Conservation (phyloP, 2,888 invertebrate genomes). For the Philereme vetulata region DNA sequence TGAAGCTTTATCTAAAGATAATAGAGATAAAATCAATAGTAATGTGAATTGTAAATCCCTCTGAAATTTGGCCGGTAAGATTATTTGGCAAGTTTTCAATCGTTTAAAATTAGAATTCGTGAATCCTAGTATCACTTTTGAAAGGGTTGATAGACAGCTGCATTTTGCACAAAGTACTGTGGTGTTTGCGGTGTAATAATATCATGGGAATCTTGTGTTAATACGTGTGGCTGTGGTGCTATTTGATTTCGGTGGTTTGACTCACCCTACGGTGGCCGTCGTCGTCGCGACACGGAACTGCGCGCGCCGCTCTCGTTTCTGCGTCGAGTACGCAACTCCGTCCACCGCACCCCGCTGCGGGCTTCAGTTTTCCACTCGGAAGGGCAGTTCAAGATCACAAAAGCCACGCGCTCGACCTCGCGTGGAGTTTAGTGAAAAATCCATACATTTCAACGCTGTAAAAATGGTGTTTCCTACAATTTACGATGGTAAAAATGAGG, state of each 20-base stretch:
- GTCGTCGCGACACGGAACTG: constrained; percentile 54
- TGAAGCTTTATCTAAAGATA: not conserved
- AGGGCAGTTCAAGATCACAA: constrained; percentile 84
- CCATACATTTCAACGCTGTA: constrained; percentile 50
- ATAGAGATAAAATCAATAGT: not conserved
- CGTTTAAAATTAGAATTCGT: constrained; percentile 62
- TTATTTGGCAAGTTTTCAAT: constrained; percentile 68
- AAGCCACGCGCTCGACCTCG: constrained; percentile 64
- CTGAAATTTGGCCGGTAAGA: constrained; percentile 36
- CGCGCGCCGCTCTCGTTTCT: constrained; percentile 69
- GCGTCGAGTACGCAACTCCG: constrained; percentile 71
- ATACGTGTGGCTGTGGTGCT: constrained; percentile 37
- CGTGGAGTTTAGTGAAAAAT: constrained; percentile 58
- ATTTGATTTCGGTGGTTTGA: constrained; percentile 52
- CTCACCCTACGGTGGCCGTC: constrained; percentile 57
- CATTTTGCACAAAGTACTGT: constrained; percentile 27
- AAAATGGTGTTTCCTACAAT: constrained; percentile 76
- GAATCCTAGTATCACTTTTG: constrained; percentile 35
- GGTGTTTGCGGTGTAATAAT: constrained; percentile 18
- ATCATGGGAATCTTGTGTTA: constrained; percentile 37
- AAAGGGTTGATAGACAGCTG: constrained; percentile 33
- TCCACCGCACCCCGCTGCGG: constrained; percentile 59
- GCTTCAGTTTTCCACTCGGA: constrained; percentile 72
- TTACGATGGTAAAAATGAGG: constrained; percentile 72
- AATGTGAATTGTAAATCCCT: not conserved